phyloP scores from a whole-genome alignment of 1,140 invertebrate species.

The Pomacea maculata region DNA sequence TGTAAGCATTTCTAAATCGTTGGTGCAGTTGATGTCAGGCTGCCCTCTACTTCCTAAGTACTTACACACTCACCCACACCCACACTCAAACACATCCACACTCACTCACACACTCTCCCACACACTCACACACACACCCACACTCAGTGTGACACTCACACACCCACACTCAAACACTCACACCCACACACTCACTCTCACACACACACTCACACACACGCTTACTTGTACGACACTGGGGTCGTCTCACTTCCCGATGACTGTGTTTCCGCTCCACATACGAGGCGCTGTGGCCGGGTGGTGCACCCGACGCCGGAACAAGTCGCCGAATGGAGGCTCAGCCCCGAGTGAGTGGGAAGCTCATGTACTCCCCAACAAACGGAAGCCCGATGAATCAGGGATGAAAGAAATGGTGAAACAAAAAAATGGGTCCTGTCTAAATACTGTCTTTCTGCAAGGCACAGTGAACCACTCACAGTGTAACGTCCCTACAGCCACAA shows the following conservation, averaged over 20 bases:
- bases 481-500: no score
- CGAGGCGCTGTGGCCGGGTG: not conserved
- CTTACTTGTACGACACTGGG: not conserved
- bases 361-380: not conserved
- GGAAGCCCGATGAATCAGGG: not conserved
- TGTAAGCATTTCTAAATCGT: no score
- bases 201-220: conserved; percentile 1
- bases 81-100: not conserved
- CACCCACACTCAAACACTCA: conserved; percentile 6
- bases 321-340: not conserved
- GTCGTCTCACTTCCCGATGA: not conserved
- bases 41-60: no score
- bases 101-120: conserved; percentile 1
- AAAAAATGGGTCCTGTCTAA: no score
- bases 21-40: no score
- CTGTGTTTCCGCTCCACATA: not conserved
- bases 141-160: not conserved
- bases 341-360: not conserved
- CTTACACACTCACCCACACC: not conserved
- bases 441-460: no score
- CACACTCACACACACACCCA: conserved; percentile 2
- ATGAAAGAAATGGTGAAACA: not conserved
- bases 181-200: conserved; percentile 7
- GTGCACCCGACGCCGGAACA: not conserved
- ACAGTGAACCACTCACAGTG: no score